Base-by-base conservation (phyloP, 2,888 invertebrate genomes). In the Epinotia nisella region DNA sequence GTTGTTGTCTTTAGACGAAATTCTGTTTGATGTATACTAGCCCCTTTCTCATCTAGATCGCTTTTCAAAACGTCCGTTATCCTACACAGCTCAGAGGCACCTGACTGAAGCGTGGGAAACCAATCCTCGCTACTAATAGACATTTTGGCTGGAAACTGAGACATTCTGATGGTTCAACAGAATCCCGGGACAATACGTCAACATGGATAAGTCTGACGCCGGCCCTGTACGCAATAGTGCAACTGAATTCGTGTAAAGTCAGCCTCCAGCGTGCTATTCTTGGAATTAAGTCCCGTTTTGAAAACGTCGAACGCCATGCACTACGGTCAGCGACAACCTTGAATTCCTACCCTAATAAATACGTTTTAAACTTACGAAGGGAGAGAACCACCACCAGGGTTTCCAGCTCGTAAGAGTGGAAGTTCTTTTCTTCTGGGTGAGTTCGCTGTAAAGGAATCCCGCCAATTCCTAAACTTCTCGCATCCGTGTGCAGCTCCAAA, bases 201-300 rank as follows among this genome's bases (percentile, higher is more conserved):
- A 74, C 75, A 49, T 74, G 74, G 13, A 24, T 24, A 69, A 74
- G 64, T 29, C 70, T 74, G 17, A 3, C 19, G 7, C n/a, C n/a
- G n/a, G n/a, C n/a, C n/a, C n/a, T n/a, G n/a, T n/a, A n/a, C n/a
- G n/a, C n/a, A n/a, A n/a, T 21, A 10, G 55, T 21, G 21, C 55
- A 55, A 21, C 13, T 78, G 73, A 80, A 85, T 58, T 86, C 84
- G 70, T 81, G 82, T 1, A 79, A 74, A 21, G 21, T 49, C 9
- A 84, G 49, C 79, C 83, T 84, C 84, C 86, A 84, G 39, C 83
- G 71, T 7, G 78, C 82, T 13, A 87, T 82, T 51, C 82, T 61
- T 1, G 84, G 82, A 11, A 78, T 76, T 21, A 81, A 69, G 11
- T 80, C 79, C 62, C 77, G 79, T 76, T 82, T 83, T 9, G 72